A percentile compares a stretch with the other conserved stretches of the same genome.
These are phyloP conservation scores for Cotesia vestalis DNA, from an alignment of 1,140 invertebrate genomes.

Conservation along the genomic window DNA sequence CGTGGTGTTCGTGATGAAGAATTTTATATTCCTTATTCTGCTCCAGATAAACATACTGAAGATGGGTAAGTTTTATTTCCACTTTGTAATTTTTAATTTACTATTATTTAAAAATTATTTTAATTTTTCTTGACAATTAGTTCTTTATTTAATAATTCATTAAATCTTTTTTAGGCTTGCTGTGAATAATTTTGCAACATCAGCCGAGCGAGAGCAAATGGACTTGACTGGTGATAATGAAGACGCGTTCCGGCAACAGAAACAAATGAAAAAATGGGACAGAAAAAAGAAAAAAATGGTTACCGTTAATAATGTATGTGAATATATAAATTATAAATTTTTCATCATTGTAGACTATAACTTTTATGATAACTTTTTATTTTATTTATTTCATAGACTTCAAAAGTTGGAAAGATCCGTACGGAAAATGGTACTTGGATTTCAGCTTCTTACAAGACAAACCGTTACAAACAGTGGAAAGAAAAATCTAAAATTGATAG, in stretches of 20 bases:
- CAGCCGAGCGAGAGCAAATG: constrained; percentile 78
- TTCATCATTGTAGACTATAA: not conserved
- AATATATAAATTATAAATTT: constrained; percentile 12
- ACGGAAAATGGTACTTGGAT: constrained; percentile 96
- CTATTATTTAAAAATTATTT: constrained; percentile 13
- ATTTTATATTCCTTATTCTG: constrained; percentile 87
- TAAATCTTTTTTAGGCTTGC: constrained; percentile 69
- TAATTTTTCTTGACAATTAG: not conserved
- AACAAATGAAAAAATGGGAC: constrained; percentile 81
- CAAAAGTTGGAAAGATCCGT: constrained; percentile 81
- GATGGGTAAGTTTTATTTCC: constrained; percentile 72
- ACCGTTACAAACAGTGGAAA: constrained; percentile 89
- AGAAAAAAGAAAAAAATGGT: constrained; percentile 93
- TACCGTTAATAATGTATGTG: constrained; percentile 70
- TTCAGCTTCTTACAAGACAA: constrained; percentile 91
- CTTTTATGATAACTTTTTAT: constrained; percentile 31
- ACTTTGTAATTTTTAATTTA: constrained; percentile 16
- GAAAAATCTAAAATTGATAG: constrained; percentile 80
- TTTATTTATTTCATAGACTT: constrained; percentile 59
- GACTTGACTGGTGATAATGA: constrained; percentile 85
- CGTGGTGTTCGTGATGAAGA: constrained; percentile 73
- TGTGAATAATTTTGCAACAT: constrained; percentile 78
- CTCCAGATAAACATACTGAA: constrained; percentile 88
- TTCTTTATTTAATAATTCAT: not conserved
- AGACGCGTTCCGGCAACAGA: constrained; percentile 69